A percentile compares a stretch with the other conserved stretches of the same genome.
phyloP scores from a whole-genome alignment of 2,888 invertebrate species.

The Cantharis rustica region DNA sequence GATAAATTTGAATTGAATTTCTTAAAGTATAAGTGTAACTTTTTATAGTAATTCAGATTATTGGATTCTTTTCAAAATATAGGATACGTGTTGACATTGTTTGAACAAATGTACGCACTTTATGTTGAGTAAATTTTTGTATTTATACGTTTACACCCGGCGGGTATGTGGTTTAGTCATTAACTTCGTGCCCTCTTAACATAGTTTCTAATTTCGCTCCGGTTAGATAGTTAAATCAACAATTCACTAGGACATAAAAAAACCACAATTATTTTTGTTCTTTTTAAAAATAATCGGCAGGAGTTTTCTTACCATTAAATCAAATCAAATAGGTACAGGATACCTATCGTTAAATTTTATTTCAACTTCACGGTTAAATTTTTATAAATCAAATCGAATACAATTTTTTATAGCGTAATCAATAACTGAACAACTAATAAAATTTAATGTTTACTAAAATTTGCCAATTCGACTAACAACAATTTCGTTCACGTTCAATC shows the following conservation, averaged over 20 bases:
- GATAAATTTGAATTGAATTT: neutral
- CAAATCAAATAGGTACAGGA: neutral
- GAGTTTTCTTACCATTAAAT: neutral
- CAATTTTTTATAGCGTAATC: neutral
- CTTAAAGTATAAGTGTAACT: too few relatives aligned
- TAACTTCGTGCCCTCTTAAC: neutral
- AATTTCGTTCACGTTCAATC: constrained; percentile 25
- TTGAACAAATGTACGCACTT: neutral
- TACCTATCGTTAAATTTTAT: neutral
- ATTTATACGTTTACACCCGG: neutral
- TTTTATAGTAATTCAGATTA: neutral
- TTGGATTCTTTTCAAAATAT: neutral
- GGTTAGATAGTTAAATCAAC: neutral
- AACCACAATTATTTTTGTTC: neutral
- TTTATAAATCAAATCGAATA: neutral
- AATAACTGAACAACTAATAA: neutral
- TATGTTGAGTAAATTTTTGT: neutral
- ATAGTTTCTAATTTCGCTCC: neutral
- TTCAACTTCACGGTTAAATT: neutral
- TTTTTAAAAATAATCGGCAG: neutral
- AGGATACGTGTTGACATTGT: neutral
- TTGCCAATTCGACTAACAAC: neutral
- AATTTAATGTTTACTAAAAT: neutral
- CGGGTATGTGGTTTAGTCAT: neutral
- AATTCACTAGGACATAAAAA: neutral